Evolutionary conservation across 2,113 vertebrate species (phyloP), one percentile per base, ranked within the genome.

Genomic region (Centropus bengalensis): DNA sequence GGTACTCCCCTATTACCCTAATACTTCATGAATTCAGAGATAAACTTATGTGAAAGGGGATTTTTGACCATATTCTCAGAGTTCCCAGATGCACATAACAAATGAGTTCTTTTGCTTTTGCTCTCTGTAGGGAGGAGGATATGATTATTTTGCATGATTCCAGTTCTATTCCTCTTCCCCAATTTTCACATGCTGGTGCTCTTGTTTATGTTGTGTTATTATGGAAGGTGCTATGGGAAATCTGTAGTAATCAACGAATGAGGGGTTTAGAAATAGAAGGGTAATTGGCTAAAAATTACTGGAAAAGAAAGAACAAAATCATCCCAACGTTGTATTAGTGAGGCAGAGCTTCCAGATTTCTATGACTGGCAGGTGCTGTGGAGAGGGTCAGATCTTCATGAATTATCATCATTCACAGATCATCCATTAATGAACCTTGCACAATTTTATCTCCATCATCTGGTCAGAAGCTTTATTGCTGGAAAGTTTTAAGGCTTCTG

Each of bases 171-270:
- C 93, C 62, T 89, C 19, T 91, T 84, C 27, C 36, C 22, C 68
- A 42, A 60, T 88, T 92, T 86, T 88, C n/a, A 88, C 16, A 36
- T 86, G n/a, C 44, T 82, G 21, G 26, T 79, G n/a, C 54, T 87
- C 76, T 88, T 84, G 44, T 89, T 92, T 88, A 71, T 73, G 5
- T 49, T 91, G 58, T 44, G 36, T 62, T 93, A 60, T 91, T 91
- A 88, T 26, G 30, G 58, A 89, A 88, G 44, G 83, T 84, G 73
- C 49, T 89, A 12, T 76, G 86, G 88, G 88, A 94, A 84, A 86
- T 88, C 64, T 54, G 62, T 62, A 69, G 13, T 62, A 92, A 95
- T 78, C 47, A 55, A 27, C 21, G 86, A 86, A 82, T 54, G 26
- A 82, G 91, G 10, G 12, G 30, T 54, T 92, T 75, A 78, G 66